Percentiles rank a stretch among this genome's conserved stretches.
These are phyloP conservation scores for Lamellibrachia satsuma DNA, from an alignment of 2,888 invertebrate genomes.

Conservation along the genomic window DNA sequence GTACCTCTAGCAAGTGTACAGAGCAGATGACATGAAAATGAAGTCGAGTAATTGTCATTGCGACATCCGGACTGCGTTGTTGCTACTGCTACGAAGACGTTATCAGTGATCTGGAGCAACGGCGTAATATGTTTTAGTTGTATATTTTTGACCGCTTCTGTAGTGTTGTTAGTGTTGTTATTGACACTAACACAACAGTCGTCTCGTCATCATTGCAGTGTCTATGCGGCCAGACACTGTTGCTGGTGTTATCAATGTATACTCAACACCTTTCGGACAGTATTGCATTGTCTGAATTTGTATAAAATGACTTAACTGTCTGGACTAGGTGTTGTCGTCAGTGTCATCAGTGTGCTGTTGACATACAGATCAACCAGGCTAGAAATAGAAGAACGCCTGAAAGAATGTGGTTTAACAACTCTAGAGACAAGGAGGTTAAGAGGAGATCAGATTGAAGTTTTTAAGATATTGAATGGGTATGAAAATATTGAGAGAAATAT, in stretches of 20 bases:
- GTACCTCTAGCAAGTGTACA: not conserved
- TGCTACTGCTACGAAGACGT: not conserved
- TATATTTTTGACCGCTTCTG: not conserved
- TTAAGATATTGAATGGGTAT: too few relatives aligned
- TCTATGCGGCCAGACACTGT: not conserved
- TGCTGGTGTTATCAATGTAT: not conserved
- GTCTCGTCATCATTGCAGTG: not conserved
- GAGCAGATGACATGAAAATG: not conserved
- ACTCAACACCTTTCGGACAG: not conserved
- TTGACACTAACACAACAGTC: conserved; percentile 12
- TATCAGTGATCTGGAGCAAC: not conserved
- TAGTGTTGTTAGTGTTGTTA: not conserved
- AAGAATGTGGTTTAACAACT: too few relatives aligned
- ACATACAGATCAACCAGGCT: too few relatives aligned
- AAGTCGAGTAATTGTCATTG: not conserved
- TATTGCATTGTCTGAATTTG: not conserved
- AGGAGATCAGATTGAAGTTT: too few relatives aligned
- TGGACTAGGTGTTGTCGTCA: too few relatives aligned
- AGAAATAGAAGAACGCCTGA: too few relatives aligned
- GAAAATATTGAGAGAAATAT: too few relatives aligned
- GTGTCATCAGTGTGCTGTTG: too few relatives aligned
- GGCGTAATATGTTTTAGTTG: not conserved
- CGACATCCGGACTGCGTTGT: not conserved
- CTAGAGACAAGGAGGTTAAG: too few relatives aligned
- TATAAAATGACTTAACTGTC: too few relatives aligned